A percentile compares a stretch with the other conserved stretches of the same genome.
Conservation (phyloP, 2,113 vertebrate genomes). For the Caranx ignobilis region DNA sequence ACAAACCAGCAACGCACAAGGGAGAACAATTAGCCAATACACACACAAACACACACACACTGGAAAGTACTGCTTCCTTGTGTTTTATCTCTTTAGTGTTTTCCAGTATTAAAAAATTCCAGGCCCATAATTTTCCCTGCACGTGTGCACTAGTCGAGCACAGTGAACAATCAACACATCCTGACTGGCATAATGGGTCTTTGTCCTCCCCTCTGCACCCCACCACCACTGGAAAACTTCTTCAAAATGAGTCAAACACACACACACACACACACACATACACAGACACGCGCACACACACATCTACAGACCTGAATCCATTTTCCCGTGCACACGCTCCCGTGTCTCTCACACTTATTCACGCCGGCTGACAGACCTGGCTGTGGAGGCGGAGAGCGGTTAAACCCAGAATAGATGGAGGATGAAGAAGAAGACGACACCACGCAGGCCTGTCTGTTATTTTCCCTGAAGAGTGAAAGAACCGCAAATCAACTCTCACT, state of each 20-base stretch:
- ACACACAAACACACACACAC: constrained; percentile 51
- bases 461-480: constrained; percentile 62
- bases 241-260: constrained; percentile 33
- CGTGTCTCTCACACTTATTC: constrained; percentile 63
- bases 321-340: constrained; percentile 23
- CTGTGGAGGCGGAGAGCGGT: constrained; percentile 62
- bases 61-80: constrained; percentile 37
- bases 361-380: constrained; percentile 58
- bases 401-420: constrained; percentile 63
- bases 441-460: constrained; percentile 67
- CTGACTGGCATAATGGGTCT: constrained; percentile 66
- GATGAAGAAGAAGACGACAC: constrained; percentile 50
- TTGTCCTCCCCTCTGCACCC: constrained; percentile 45
- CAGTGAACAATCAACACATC: constrained; percentile 62
- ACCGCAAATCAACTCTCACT: constrained; percentile 63
- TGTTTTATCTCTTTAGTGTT: constrained; percentile 57
- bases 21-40: constrained; percentile 49
- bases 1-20: constrained; percentile 31
- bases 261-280: too few species aligned
- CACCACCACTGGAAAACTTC: constrained; percentile 38
- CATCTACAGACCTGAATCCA: constrained; percentile 52
- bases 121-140: constrained; percentile 55
- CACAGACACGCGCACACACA: too few species aligned
- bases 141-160: constrained; percentile 31
- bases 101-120: constrained; percentile 60